A percentile compares a stretch with the other conserved stretches of the same genome.
These are phyloP conservation scores for Malthinus seriepunctatus DNA, from an alignment of 2,888 invertebrate genomes.

Conservation along the genomic window DNA sequence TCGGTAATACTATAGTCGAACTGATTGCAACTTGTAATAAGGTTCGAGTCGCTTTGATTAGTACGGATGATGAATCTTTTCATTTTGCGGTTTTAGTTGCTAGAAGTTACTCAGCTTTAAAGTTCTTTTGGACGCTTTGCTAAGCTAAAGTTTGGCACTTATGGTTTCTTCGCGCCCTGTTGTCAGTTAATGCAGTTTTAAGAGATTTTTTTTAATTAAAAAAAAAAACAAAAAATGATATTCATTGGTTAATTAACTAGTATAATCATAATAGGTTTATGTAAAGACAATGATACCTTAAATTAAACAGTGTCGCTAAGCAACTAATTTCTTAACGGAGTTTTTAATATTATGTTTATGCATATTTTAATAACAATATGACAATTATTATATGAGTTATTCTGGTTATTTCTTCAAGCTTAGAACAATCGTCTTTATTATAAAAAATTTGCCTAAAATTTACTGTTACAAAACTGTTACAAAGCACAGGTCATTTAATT, in stretches of 20 bases:
- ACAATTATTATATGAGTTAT: constrained; percentile 19
- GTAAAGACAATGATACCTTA: constrained; percentile 31
- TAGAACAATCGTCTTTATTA: constrained; percentile 8
- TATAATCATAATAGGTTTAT: constrained; percentile 32
- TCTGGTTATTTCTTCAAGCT: constrained; percentile 11
- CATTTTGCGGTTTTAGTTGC: too few species aligned
- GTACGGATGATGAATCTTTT: too few species aligned
- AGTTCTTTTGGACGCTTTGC: too few species aligned
- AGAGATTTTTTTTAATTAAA: constrained; percentile 3
- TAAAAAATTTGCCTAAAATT: constrained; percentile 1
- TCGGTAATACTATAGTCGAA: too few species aligned
- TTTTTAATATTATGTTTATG: constrained; percentile 22
- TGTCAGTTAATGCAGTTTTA: too few species aligned
- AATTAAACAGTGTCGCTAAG: constrained; percentile 30
- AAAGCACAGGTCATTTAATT: too few species aligned
- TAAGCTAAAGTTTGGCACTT: too few species aligned
- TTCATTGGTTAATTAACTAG: constrained; percentile 35
- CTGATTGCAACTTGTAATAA: too few species aligned
- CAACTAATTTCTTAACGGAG: constrained; percentile 21
- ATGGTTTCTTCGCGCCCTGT: too few species aligned
- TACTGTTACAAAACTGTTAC: constrained; percentile 8
- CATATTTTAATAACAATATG: constrained; percentile 23
- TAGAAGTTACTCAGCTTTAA: too few species aligned
- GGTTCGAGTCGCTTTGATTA: too few species aligned
- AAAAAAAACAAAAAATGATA: constrained; percentile 27